Evolutionary conservation across 2,888 invertebrate species (phyloP).

Genomic region (Pecten maximus): DNA sequence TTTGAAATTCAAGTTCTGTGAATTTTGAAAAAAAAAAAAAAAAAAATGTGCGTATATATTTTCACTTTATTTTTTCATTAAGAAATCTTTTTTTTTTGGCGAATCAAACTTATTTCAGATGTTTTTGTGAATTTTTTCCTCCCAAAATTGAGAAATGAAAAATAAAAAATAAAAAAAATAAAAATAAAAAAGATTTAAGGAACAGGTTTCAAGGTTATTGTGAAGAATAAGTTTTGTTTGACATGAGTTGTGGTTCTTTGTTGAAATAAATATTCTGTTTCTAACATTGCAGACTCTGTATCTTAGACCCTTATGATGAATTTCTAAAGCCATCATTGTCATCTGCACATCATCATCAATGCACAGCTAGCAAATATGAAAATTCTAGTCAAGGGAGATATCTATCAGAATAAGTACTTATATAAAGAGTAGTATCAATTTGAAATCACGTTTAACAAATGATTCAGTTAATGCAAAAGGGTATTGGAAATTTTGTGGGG

Average conservation of each 20-base stretch:
- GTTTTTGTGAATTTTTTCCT: background rate
- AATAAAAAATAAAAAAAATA: too few relatives aligned
- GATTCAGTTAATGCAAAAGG: background rate
- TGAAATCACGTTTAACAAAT: too few relatives aligned
- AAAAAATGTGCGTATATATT: too few relatives aligned
- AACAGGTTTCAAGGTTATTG: too few relatives aligned
- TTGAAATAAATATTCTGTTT: background rate
- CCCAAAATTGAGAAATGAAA: too few relatives aligned
- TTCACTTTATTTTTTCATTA: too few relatives aligned
- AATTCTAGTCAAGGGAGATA: slow-evolving; percentile 9
- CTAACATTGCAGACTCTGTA: background rate
- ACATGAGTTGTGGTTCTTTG: background rate
- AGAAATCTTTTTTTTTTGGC: too few relatives aligned
- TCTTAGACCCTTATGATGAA: background rate
- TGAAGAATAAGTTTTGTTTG: background rate
- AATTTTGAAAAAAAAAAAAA: too few relatives aligned
- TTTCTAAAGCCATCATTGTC: background rate
- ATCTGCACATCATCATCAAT: slow-evolving; percentile 28
- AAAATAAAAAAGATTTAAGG: too few relatives aligned
- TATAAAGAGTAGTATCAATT: background rate
- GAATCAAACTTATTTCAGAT: background rate
- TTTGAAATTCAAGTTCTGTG: too few relatives aligned
- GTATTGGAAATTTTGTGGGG: background rate
- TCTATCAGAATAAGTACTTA: background rate
- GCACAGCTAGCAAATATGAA: background rate